Base-by-base conservation (phyloP, 2,113 vertebrate genomes). In the Takifugu flavidus region DNA sequence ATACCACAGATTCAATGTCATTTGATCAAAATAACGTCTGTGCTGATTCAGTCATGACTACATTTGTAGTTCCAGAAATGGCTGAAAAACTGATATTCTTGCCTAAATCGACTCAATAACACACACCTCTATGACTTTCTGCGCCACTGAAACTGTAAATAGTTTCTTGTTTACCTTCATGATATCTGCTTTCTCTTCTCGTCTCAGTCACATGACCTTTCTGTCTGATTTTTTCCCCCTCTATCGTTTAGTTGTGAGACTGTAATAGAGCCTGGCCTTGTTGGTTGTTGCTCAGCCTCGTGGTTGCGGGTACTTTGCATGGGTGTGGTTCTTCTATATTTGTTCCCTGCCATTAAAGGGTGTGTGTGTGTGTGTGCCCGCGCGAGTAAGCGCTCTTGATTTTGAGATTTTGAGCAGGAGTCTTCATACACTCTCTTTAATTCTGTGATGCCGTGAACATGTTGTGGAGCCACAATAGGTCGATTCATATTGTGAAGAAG, bases 241-340 rank as follows among this genome's bases (percentile, higher is more conserved):
- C 77, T 66, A 62, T 64, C 2, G 4, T 43, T 6, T 31, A 20
- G 25, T 52, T 28, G 56, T 74, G 60, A 75, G 51, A 74, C 79
- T 74, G 53, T 46, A 26, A 59, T 75, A 49, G 76, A 72, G 57
- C 14, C 46, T 56, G 46, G 60, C 1, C 8, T 47, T 83, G 81
- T 83, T 75, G 74, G 14, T 77, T 70, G 81, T 86, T 86, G 85
- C 85, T 80, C 75, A 66, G 82, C 69, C 74, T 74, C 53, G 52
- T 78, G 77, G 73, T 77, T 68, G 59, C 52, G 67, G 75, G 64
- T 56, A 72, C 45, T 67, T 62, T 53, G 55, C 53, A 53, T 79
- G 85, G 86, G 86, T 82, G 86, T 46, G 83, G 86, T 73, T 82
- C 65, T 65, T 80, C 77, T 60, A 51, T 76, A 83, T 85, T 74